Conservation (phyloP, 2,113 vertebrate species). For the Oenanthe melanoleuca region DNA sequence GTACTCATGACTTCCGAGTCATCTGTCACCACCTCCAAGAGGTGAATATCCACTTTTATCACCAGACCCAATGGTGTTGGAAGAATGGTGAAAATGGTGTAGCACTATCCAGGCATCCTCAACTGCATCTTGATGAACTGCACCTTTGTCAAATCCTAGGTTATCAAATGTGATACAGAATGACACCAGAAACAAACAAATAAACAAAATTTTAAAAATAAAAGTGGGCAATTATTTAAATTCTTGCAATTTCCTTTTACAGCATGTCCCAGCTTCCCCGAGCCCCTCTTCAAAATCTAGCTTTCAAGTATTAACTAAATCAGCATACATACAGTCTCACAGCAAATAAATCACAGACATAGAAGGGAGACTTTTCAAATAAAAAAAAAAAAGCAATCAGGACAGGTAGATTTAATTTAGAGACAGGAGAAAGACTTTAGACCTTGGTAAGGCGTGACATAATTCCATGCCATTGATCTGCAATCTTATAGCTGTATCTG, state of each 20-base stretch:
- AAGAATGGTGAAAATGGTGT: not conserved
- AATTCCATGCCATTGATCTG: conserved; percentile 21
- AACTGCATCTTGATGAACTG: not conserved
- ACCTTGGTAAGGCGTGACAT: not conserved
- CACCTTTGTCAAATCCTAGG: not conserved
- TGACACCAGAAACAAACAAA: too few relatives aligned
- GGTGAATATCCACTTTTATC: not conserved
- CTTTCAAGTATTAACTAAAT: conserved; percentile 7
- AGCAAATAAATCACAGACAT: not conserved
- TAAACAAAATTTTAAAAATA: not conserved
- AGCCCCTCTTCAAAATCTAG: not conserved
- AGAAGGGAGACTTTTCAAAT: not conserved
- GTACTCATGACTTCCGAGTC: not conserved
- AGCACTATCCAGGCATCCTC: not conserved
- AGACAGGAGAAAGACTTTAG: conserved; percentile 19
- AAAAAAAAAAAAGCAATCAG: not conserved
- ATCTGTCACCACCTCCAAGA: not conserved
- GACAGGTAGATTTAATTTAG: not conserved
- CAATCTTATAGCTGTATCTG: conserved; percentile 11
- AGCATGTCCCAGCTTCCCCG: not conserved
- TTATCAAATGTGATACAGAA: not conserved
- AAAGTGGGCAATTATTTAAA: not conserved
- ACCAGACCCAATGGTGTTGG: not conserved
- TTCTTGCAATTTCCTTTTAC: not conserved
- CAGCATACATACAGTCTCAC: not conserved